Evolutionary conservation across 2,797 vertebrate species (phyloP).

Genomic region (Chaetophractus vellerosus): DNA sequence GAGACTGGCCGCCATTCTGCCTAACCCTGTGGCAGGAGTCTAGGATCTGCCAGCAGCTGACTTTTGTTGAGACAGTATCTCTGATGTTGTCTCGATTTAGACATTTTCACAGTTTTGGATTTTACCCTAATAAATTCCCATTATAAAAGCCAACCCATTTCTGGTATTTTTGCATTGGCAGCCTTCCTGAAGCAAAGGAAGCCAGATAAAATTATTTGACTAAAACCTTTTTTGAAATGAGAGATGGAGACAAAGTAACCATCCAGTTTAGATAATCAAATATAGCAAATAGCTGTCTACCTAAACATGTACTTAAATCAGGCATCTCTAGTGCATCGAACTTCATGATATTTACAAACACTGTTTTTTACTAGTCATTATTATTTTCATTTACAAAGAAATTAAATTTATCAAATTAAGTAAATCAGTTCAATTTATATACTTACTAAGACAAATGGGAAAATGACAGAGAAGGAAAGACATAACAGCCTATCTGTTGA

Average conservation of each 20-base stretch:
- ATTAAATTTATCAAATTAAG: slow-evolving; percentile 52
- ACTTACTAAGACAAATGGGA: neutral
- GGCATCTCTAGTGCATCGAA: neutral
- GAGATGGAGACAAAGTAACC: neutral
- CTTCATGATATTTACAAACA: slow-evolving; percentile 45
- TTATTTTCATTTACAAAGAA: slow-evolving; percentile 61
- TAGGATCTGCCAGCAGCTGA: no score
- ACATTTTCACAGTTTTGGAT: no score
- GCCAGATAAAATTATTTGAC: slow-evolving; percentile 46
- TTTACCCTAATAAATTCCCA: no score
- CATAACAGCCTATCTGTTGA: neutral
- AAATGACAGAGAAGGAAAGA: slow-evolving; percentile 17
- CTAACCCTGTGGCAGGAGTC: no score
- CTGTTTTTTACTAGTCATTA: slow-evolving; percentile 25
- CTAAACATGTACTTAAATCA: slow-evolving; percentile 18
- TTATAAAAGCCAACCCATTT: no score
- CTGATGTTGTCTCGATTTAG: no score
- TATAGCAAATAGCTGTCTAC: neutral
- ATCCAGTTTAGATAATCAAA: slow-evolving; percentile 2
- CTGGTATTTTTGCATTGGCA: no score
- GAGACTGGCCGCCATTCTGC: no score
- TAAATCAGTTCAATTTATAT: slow-evolving; percentile 27
- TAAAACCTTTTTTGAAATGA: slow-evolving; percentile 30
- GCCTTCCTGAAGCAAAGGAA: no score
- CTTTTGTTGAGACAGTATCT: no score